Percentiles rank a stretch among this genome's conserved stretches.
Conservation (phyloP, 2,113 vertebrate species). For the Tychaedon coryphoeus region DNA sequence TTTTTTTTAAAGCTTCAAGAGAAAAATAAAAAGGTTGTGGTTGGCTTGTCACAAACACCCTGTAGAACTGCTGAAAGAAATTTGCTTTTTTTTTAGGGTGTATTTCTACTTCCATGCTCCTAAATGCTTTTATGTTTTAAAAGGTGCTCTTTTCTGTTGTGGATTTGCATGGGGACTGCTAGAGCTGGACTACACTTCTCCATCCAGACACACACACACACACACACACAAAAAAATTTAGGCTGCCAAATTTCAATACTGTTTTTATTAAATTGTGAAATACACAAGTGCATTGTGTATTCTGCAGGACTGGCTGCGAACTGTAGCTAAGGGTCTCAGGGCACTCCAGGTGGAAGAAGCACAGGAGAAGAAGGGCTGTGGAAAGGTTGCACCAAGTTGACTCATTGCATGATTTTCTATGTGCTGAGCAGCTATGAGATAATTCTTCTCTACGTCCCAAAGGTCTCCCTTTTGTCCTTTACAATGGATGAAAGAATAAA, state of each 20-base stretch:
- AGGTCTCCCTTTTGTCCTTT: neutral
- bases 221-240: neutral
- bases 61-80: neutral
- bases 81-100: neutral
- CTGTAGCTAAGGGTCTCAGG: neutral
- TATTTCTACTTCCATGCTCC: neutral
- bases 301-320: neutral
- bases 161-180: neutral
- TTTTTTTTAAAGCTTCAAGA: slow-evolving; percentile 13
- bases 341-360: neutral
- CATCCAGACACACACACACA: neutral
- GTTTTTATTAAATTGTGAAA: neutral
- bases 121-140: neutral
- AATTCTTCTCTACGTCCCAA: neutral
- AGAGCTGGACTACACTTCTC: neutral
- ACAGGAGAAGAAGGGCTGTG: neutral
- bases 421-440: neutral
- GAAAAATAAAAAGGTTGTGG: neutral
- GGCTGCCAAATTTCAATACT: neutral
- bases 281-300: neutral
- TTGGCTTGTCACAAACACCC: neutral
- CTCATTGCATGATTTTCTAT: neutral
- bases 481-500: neutral
- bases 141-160: neutral
- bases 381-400: neutral